Evolutionary conservation across 2,113 vertebrate genomes (phyloP), one percentile per base, ranked within the genome.

Genomic region (Trinectes maculatus): DNA sequence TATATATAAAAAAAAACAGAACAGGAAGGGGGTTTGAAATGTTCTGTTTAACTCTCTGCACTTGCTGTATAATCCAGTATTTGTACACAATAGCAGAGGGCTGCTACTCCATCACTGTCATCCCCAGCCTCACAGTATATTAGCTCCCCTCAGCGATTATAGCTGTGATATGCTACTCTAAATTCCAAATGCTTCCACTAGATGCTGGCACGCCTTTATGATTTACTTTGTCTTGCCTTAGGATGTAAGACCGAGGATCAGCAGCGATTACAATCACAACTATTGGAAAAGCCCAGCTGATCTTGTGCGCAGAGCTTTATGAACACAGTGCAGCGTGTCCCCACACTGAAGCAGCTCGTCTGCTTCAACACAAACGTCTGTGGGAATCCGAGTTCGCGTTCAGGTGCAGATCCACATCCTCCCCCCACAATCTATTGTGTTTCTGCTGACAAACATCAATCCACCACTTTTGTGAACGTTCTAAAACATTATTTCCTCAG

Each of bases 41-140:
- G 33, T 19, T 56, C 6, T 40, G 10, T 49, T 46, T 60, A 28
- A 0, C 56, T 0, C 22, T 34, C 28, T 62, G 47, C 15, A 52
- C 22, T 56, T 24, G 24, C 54, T 7, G 4, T 53, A n/a, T n/a
- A n/a, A n/a, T n/a, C n/a, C n/a, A n/a, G n/a, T n/a, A 51, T 24
- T 54, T 60, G 0, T 71, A 59, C 42, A 46, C 18, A 49, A 46
- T 51, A 53, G 16, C 16, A 25, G 25, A 59, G 31, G 28, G 16
- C 5, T 15, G 24, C 9, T 33, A 33, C 39, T 63, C 37, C 61
- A 54, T 76, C 72, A 67, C 33, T 72, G 25, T 66, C 71, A 78
- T 10, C 47, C 16, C 22, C 25, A 16, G 22, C 64, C 67, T 57
- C 56, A 29, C n/a, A 64, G n/a, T 25, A 52, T 69, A 52, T 56